Evolutionary conservation across 1,140 invertebrate species (phyloP).

Genomic region (Nebria ingens): DNA sequence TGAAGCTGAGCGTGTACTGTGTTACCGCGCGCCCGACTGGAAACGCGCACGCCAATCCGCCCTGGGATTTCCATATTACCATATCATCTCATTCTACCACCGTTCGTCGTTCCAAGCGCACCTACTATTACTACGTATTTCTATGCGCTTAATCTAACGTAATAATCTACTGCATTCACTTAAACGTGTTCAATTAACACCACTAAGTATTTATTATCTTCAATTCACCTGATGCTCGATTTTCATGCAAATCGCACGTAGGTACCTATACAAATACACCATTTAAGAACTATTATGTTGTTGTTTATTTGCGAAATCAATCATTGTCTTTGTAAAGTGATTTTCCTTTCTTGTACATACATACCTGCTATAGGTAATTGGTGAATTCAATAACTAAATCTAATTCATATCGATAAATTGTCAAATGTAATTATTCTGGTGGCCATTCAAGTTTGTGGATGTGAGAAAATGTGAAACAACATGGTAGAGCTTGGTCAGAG

Average conservation of each 20-base stretch:
- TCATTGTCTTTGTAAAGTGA: no score
- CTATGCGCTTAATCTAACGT: background rate
- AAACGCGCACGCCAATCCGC: background rate
- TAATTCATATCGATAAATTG: no score
- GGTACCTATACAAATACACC: no score
- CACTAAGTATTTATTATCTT: background rate
- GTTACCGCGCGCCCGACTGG: constrained; percentile 1
- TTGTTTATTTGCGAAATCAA: no score
- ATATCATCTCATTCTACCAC: background rate
- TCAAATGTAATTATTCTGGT: no score
- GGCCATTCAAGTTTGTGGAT: no score
- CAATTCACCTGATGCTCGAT: background rate
- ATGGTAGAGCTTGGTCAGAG: background rate
- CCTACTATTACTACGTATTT: background rate
- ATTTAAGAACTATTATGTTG: no score
- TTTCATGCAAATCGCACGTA: no score
- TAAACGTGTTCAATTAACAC: background rate
- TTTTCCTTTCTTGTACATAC: no score
- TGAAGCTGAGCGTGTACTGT: background rate
- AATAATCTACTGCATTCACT: constrained; percentile 3
- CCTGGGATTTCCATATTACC: constrained; percentile 5
- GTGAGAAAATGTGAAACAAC: background rate
- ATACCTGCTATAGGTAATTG: no score
- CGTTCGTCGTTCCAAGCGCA: background rate
- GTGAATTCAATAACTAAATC: no score